These are phyloP conservation scores for Pristionchus pacificus DNA, from an alignment of 1,140 invertebrate genomes.

Conservation along the genomic window DNA sequence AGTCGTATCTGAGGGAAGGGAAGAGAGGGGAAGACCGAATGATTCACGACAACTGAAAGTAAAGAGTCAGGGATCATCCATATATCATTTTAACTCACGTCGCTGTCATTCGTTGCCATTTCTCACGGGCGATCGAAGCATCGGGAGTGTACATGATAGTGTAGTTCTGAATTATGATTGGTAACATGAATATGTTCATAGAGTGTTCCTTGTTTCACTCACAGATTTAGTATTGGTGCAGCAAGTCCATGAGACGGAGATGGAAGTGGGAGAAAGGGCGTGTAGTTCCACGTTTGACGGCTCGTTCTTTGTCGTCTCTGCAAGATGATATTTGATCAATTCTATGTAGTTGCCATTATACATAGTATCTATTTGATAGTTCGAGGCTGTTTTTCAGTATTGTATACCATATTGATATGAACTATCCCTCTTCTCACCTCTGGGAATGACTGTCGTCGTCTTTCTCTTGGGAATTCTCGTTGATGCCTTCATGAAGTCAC, in stretches of 20 bases:
- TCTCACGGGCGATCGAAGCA: conserved; percentile 33
- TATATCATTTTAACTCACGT: too few species aligned
- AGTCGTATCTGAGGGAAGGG: conserved; percentile 41
- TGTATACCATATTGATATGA: too few species aligned
- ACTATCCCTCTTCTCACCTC: too few species aligned
- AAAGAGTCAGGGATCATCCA: background rate
- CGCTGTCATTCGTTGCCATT: conserved; percentile 39
- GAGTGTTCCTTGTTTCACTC: background rate
- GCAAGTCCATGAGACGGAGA: conserved; percentile 49
- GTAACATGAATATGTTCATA: background rate
- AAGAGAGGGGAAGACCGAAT: background rate
- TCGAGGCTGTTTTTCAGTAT: too few species aligned
- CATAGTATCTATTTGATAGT: conserved; percentile 27
- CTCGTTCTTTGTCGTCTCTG: conserved; percentile 16
- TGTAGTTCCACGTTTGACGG: conserved; percentile 45
- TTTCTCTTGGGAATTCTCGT: conserved; percentile 31
- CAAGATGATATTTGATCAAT: conserved; percentile 20
- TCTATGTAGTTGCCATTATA: conserved; percentile 17
- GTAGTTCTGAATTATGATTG: conserved; percentile 38
- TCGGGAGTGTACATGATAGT: conserved; percentile 49
- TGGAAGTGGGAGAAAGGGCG: conserved; percentile 42
- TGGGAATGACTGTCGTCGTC: too few species aligned
- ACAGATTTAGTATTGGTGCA: conserved; percentile 48
- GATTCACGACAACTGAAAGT: background rate
- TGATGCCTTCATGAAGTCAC: conserved; percentile 38